phyloP scores from a whole-genome alignment of 2,888 invertebrate genomes.

The Xanthia icteritia region DNA sequence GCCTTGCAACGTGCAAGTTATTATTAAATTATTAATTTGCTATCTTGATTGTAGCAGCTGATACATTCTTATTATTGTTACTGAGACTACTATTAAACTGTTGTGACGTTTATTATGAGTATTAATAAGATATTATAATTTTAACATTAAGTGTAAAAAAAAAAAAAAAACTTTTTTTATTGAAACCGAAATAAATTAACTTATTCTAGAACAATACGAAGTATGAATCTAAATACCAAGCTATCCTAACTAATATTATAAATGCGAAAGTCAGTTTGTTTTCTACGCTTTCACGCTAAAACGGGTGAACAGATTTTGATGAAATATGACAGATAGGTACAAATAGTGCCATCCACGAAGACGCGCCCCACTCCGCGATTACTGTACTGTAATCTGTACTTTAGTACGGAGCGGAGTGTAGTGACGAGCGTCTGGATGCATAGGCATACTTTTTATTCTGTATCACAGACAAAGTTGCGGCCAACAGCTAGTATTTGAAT shows the following conservation, averaged over 20 bases:
- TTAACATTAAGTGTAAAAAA: background rate
- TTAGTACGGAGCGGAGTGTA: too few species aligned
- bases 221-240: background rate
- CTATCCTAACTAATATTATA: background rate
- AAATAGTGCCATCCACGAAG: too few species aligned
- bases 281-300: too few species aligned
- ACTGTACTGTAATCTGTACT: too few species aligned
- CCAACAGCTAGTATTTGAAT: background rate
- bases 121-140: slow-evolving; percentile 12
- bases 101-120: slow-evolving; percentile 27
- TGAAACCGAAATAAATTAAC: background rate
- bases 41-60: slow-evolving; percentile 42
- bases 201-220: background rate
- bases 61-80: slow-evolving; percentile 27
- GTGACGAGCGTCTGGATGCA: too few species aligned
- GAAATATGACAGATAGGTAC: too few species aligned
- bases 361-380: too few species aligned
- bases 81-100: background rate
- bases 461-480: too few species aligned
- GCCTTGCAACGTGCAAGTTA: slow-evolving; percentile 22
- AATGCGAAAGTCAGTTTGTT: too few species aligned
- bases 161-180: background rate
- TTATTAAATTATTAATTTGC: slow-evolving; percentile 33
- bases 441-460: too few species aligned
- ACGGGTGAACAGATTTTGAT: too few species aligned